Evolutionary conservation across 2,113 vertebrate genomes (phyloP), one percentile per base, ranked within the genome.

Genomic region (Phalacrocorax brasilianus): DNA sequence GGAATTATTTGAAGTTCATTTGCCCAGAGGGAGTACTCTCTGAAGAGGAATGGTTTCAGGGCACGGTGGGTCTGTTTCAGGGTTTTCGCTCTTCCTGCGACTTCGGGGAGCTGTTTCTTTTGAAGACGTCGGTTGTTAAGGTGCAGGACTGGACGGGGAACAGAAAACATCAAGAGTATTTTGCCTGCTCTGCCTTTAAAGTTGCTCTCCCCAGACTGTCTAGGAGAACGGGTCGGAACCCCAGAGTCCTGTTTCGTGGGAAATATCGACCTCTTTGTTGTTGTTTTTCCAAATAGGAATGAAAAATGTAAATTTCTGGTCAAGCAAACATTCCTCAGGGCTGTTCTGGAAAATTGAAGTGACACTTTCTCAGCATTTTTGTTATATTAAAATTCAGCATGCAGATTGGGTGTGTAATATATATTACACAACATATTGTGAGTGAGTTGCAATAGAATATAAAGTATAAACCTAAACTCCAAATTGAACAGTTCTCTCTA

Each of bases 241-340:
- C 14, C 73, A 65, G 94, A 44, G 73, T 95, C 45, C 83, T 2
- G 13, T 87, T 96, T 91, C 91, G 3, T 95, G 94, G 91, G 93
- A 96, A 96, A 84, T 94, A 96, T 77, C 2, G 21, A 92, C 95
- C 81, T 94, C 94, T 86, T 94, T 94, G 92, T 95, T 95, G 95
- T 94, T 95, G 95, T 96, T 97, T 30, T 96, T 96, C 88, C 88
- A 89, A 94, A 91, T 44, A 81, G 83, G 96, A 97, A 94, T 65
- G 95, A 96, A 97, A 95, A 97, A 97, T 97, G 93, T 94, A 95
- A 97, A 97, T 96, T 96, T 95, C 80, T 96, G 91, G 94, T 95
- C 92, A 94, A 95, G 91, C 86, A 95, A 96, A 93, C 88, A 96
- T 95, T 97, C 95, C 84, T 96, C 83, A 62, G 80, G 70, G 80